Conservation (phyloP, 2,888 invertebrate species). For the Dicycla oo region DNA sequence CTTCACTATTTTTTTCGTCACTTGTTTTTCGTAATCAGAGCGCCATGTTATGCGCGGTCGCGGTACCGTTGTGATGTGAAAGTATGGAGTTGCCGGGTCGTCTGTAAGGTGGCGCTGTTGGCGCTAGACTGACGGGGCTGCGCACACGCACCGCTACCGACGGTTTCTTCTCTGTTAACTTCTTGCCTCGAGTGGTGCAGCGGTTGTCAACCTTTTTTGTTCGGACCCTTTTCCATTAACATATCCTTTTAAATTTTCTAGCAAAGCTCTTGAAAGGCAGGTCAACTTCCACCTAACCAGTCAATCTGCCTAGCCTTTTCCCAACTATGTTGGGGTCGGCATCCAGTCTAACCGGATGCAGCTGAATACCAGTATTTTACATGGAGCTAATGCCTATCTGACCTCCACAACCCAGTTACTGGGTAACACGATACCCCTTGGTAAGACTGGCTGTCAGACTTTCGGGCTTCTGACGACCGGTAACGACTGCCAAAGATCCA, state of each 20-base stretch:
- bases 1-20: slow-evolving; percentile 68
- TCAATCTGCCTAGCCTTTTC: no score
- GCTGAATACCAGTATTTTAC: no score
- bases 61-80: slow-evolving; percentile 66
- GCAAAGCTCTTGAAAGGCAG: background rate
- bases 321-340: no score
- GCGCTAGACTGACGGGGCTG: slow-evolving; percentile 78
- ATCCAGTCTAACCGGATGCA: no score
- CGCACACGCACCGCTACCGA: slow-evolving; percentile 72
- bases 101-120: slow-evolving; percentile 74
- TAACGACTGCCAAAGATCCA: no score
- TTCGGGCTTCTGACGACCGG: no score
- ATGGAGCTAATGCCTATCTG: no score
- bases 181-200: slow-evolving; percentile 56
- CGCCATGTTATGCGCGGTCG: slow-evolving; percentile 66
- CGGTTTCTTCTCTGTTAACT: slow-evolving; percentile 70
- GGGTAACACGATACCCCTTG: no score
- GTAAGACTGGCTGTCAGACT: no score
- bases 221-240: background rate
- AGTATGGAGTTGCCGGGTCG: slow-evolving; percentile 61
- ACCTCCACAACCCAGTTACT: no score
- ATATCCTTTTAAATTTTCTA: background rate
- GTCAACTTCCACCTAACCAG: no score
- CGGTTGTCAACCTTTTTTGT: slow-evolving; percentile 60
- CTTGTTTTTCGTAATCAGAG: slow-evolving; percentile 61